These are phyloP conservation scores for Willisornis vidua DNA, from an alignment of 2,113 vertebrate genomes.

Conservation along the genomic window DNA sequence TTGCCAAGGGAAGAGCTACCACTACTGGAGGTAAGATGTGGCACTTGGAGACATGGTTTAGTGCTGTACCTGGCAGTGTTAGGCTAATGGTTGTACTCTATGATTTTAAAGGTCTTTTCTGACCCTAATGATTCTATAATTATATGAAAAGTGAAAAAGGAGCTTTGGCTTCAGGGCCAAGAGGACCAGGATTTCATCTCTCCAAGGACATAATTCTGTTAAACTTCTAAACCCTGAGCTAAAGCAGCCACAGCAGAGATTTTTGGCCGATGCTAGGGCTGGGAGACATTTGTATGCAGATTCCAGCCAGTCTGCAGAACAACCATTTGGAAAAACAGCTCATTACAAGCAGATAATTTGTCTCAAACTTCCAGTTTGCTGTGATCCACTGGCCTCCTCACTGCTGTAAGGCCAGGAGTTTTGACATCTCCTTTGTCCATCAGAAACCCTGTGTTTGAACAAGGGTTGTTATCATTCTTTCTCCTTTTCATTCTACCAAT, in stretches of 20 bases:
- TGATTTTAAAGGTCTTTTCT: neutral
- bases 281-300: conserved; percentile 6
- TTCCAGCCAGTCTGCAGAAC: conserved; percentile 20
- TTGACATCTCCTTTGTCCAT: neutral
- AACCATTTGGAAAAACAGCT: neutral
- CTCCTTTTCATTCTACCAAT: neutral
- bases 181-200: neutral
- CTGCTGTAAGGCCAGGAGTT: neutral
- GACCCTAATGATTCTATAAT: neutral
- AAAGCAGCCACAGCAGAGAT: conserved; percentile 6
- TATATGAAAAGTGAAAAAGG: neutral
- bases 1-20: neutral
- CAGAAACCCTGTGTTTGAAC: neutral
- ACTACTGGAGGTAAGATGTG: neutral
- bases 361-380: neutral
- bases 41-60: neutral
- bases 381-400: neutral
- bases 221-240: neutral
- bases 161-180: neutral
- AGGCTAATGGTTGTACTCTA: too few species aligned
- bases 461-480: neutral
- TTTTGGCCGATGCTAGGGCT: neutral
- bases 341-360: neutral
- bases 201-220: neutral
- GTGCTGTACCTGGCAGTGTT: neutral